Evolutionary conservation across 1,140 invertebrate genomes (phyloP), one percentile per base, ranked within the genome.

Genomic region (Hylaeus anthracinus): DNA sequence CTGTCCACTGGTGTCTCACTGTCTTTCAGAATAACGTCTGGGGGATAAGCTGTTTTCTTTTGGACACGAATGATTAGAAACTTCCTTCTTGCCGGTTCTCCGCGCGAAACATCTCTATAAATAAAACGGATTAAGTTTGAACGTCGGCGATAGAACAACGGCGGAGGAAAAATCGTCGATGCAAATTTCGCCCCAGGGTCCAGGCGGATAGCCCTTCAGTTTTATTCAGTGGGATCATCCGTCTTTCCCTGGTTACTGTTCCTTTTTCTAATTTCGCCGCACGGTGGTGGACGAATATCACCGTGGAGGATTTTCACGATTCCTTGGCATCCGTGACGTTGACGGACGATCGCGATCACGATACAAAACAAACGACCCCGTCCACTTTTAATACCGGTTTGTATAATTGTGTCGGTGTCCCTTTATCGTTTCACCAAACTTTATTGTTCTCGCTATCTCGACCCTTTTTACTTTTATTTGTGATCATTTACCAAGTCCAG

Each of bases 231-330:
- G n/a, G 39, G 70, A 55, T 58, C 58, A 80, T 87, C 51, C 64
- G 67, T 74, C 66, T 83, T 86, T 87, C 12, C n/a, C 14, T 71
- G 41, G 53, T 41, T 43, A 26, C 39, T 37, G 51, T 37, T 75
- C 65, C 8, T 55, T 41, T 53, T 66, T 61, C 83, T 86, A 82
- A 86, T 86, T 85, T 82, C 70, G 5, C 64, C 53, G 65, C 45
- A 41, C 63, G 60, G 60, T 70, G 65, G 71, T 48, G n/a, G 48
- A 86, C 70, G 84, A 51, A 80, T 74, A 76, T 85, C 88, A 81
- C 75, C 69, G 66, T 67, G 58, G 84, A 86, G 83, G 85, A 84
- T 86, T 86, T 79, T 78, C 73, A 65, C 65, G 58, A 70, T 80
- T 73, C 79, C 76, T 80, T 79, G 78, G 82, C 74, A 71, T 66